Evolutionary conservation across 53 echinoderm and acorn worm species (phyloP), one percentile per base, ranked within the genome.

Genomic region (Antedon mediterranea): DNA sequence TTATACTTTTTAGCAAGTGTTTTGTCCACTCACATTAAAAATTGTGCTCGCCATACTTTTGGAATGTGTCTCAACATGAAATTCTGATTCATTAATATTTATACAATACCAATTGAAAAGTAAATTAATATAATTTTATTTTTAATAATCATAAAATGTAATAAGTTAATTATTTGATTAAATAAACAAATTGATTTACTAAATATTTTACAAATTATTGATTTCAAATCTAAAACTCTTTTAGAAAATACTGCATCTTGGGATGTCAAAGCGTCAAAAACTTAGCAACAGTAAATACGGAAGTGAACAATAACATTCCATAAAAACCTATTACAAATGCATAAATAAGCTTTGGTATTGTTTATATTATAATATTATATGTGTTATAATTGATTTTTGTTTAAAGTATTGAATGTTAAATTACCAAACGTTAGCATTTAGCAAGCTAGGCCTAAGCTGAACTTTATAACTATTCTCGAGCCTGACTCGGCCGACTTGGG

Each of bases 271-370:
- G 57, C 57, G 57, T 57, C 57, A 18, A 57, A 57, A 57, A 15
- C 57, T 57, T 57, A 57, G 57, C 57, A 57, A 57, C 57, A 57
- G 57, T 57, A 57, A 57, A 57, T 57, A 57, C 57, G 57, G 57
- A 57, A 57, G 57, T 57, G 57, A 11, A 57, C 57, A 57, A 57
- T 57, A 57, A 57, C 57, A 57, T 6, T 57, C 14, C 57, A 15
- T 18, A 23, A 41, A 41, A 5, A 41, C 13, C 13, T 41, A 41
- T 13, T 41, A 41, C 13, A 13, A 41, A 41, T 41, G 41, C 41
- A 41, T 7, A 41, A 41, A 13, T 41, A 41, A 41, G 41, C 41
- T 8, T 57, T 57, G 20, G 11, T 57, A 57, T 11, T 57, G 23
- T 57, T 57, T 57, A 57, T 57, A 23, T 57, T 23, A 57, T 57